These are phyloP conservation scores for Bos javanicus DNA, from an alignment of 2,113 vertebrate species.

Conservation along the genomic window DNA sequence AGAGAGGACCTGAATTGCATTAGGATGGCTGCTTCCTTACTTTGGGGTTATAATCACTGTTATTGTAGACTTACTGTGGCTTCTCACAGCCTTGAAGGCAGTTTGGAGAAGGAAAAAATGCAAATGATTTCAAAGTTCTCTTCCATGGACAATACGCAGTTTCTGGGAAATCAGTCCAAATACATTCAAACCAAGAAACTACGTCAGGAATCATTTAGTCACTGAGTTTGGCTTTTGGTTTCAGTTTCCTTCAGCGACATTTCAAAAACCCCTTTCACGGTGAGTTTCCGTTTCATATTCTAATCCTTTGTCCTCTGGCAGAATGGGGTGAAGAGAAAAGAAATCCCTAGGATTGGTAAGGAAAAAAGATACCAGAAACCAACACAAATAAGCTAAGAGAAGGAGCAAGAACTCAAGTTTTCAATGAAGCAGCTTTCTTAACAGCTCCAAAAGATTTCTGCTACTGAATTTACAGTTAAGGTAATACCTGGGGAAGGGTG, in stretches of 20 bases:
- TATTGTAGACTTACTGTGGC: not conserved
- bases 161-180: not conserved
- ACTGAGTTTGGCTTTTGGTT: not conserved
- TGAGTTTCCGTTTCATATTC: not conserved
- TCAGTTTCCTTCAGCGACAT: not conserved
- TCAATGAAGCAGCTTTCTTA: not conserved
- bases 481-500: not conserved
- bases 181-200: not conserved
- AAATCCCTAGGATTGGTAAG: not conserved
- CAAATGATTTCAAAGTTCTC: not conserved
- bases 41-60: not conserved
- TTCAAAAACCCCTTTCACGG: not conserved
- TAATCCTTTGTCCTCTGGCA: not conserved
- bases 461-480: not conserved
- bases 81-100: not conserved
- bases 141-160: not conserved
- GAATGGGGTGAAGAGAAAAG: not conserved
- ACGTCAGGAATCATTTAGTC: fast-evolving
- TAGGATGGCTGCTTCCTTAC: not conserved
- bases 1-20: not conserved
- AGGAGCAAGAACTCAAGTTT: not conserved
- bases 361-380: not conserved
- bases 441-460: not conserved
- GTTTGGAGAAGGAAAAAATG: not conserved
- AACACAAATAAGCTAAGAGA: not conserved